Evolutionary conservation across 2,797 vertebrate species (phyloP), one percentile per base, ranked within the genome.

Genomic region (Melanogrammus aeglefinus): DNA sequence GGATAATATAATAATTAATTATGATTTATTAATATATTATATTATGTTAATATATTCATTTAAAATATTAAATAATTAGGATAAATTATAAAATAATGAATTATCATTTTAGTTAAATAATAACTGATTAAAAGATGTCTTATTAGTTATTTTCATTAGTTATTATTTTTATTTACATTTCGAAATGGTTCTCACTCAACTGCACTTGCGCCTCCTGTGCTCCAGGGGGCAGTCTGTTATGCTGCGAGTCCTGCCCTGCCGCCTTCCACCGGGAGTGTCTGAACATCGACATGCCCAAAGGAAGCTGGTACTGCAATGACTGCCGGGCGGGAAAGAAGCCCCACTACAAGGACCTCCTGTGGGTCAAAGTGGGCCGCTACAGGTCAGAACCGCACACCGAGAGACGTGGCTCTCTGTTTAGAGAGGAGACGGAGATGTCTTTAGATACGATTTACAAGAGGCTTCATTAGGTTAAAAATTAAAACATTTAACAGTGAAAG

Each of bases 291-390:
- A 99, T 99, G 94, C 97, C 97, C 4, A 97, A 97, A 91, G 98
- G 97, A 83, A 99, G 95, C 92, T 99, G 98, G 98, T 99, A 94
- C 91, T 99, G 98, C 91, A 99, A 99, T 63, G 98, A 99, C 88
- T 99, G 98, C 90, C 97, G 96, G 83, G 97, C 97, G 16, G 97
- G 98, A 85, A 98, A 96, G 93, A 98, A 97, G 80, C 97, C 97
- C 27, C 97, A 95, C 88, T 98, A 95, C 90, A 96, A 96, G 87
- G 98, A 99, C 91, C 95, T 99, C 83, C 96, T 99, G 71, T 99
- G 98, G 98, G 98, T 99, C 78, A 99, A 99, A 92, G 97, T 99
- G 31, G 97, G 97, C 6, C 95, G 97, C 51, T 99, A 98, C 93
- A 97, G 98, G 98, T 99, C 88, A 94, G 96, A 9, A 13, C 2